These are phyloP conservation scores for Sapajus apella DNA, from an alignment of 2,113 vertebrate species.

Conservation along the genomic window DNA sequence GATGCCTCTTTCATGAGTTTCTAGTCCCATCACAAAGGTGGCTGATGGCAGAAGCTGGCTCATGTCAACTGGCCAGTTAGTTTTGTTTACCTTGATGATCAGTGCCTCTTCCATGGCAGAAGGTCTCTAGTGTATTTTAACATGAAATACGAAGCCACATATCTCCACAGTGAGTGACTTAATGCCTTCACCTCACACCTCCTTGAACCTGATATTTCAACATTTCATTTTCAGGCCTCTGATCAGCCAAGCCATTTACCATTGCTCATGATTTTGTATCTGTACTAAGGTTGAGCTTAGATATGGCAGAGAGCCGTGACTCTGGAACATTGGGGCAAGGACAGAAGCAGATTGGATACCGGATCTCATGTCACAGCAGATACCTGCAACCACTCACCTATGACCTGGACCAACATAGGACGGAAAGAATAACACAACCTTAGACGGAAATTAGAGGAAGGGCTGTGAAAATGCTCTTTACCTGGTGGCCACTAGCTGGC, in stretches of 20 bases:
- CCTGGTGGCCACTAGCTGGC: background rate
- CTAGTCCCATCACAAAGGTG: background rate
- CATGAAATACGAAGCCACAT: background rate
- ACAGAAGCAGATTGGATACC: background rate
- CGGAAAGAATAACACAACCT: background rate
- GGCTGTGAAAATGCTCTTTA: background rate
- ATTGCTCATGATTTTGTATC: background rate
- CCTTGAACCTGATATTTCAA: background rate
- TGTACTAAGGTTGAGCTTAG: background rate
- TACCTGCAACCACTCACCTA: background rate
- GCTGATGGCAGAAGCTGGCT: background rate
- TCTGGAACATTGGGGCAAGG: background rate
- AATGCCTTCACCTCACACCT: background rate
- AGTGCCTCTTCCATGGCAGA: background rate
- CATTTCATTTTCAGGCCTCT: background rate
- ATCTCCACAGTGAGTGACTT: background rate
- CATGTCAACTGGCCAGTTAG: background rate
- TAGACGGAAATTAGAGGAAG: background rate
- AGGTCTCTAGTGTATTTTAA: background rate
- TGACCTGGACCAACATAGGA: background rate
- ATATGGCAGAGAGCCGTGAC: background rate
- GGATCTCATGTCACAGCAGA: background rate
- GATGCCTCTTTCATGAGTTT: background rate
- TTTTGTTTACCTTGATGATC: background rate
- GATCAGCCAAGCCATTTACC: background rate